Base-by-base conservation (phyloP, 2,888 invertebrate species). In the Listrodromus nycthemerus region DNA sequence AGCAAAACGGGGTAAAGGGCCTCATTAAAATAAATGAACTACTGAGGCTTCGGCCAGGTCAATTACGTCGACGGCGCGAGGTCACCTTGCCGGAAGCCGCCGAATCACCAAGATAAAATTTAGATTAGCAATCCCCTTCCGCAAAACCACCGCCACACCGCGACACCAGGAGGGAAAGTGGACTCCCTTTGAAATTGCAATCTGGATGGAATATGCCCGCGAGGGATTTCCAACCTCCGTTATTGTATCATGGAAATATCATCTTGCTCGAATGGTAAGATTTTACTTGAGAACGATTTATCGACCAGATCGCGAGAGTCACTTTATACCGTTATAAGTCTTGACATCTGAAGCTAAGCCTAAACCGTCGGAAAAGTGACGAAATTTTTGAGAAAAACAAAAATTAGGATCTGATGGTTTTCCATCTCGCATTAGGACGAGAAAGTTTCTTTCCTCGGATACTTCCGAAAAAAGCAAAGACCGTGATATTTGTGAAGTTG, bases 21-120 rank as follows among this genome's bases (percentile, higher is more conserved):
- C 87, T 86, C 86, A 90, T 90, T 90, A 89, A 88, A 89, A 90
- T 89, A 89, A 89, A 89, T 90, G 87, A 83, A 88, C 84, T 88
- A 87, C 87, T 77, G 85, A 85, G 84, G 80, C 86, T 86, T 88
- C 86, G 86, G 84, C 84, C 48, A 74, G 87, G 85, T 86, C 86
- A 90, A 90, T 90, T 90, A 90, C 82, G 86, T 80, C 75, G 83
- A 76, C 74, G 52, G 75, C 55, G 45, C 48, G 74, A 66, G 71
- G 71, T 78, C 78, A 71, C 75, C 75, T 55, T n/a, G 19, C 27
- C 70, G 45, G 58, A 79, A 79, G 69, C 66, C 66, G 74, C 69
- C 45, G 81, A 66, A 73, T 75, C 79, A 66, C 66, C 65, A 33
- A 67, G 83, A 80, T 80, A 69, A 77, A 85, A 85, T 83, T 85